Conservation (phyloP, 2,113 vertebrate genomes). For the Ptilorrhoa leucosticta region DNA sequence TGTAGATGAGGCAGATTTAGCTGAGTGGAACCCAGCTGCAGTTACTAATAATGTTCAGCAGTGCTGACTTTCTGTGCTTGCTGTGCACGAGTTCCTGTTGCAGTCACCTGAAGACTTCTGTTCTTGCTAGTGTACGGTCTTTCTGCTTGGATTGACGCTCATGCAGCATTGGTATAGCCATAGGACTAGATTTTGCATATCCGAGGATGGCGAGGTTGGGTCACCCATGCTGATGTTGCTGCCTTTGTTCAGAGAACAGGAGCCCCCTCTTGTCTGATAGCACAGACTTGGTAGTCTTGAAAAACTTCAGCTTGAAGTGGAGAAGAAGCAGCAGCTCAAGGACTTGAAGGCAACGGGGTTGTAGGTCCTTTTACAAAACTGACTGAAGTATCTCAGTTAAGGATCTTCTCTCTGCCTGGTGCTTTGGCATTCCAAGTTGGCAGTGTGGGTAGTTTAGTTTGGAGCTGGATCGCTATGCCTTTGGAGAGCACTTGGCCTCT, state of each 20-base stretch:
- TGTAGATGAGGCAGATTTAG: not conserved
- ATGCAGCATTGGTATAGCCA: rapidly evolving
- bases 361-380: not conserved
- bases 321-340: not conserved
- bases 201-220: not conserved
- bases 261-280: not conserved
- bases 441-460: not conserved
- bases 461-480: rapidly evolving
- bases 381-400: not conserved
- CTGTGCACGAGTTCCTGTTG: rapidly evolving
- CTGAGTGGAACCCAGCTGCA: not conserved
- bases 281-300: not conserved
- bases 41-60: not conserved
- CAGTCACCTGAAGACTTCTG: not conserved
- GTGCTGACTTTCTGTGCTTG: not conserved
- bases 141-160: rapidly evolving
- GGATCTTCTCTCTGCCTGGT: not conserved
- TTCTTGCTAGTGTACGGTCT: not conserved
- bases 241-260: not conserved
- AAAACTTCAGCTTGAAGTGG: not conserved
- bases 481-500: not conserved
- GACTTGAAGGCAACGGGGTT: not conserved
- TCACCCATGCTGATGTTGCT: not conserved
- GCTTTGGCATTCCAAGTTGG: not conserved
- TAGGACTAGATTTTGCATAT: not conserved